phyloP scores from a whole-genome alignment of 2,797 vertebrate species.

The Psittacula echo region DNA sequence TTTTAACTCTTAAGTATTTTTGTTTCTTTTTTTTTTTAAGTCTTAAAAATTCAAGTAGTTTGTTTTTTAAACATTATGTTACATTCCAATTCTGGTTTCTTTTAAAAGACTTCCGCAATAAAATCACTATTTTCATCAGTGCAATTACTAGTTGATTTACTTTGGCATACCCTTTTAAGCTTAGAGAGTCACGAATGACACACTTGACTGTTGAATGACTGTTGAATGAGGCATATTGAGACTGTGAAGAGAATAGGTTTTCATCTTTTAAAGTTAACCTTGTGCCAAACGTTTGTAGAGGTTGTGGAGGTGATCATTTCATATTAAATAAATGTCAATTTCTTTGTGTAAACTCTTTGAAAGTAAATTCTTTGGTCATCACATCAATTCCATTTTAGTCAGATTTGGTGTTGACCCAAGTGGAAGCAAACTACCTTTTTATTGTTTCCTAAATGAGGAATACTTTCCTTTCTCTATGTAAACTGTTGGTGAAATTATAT shows the following conservation, averaged over 20 bases:
- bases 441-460: not conserved
- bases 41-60: constrained; percentile 3
- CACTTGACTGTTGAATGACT: constrained; percentile 33
- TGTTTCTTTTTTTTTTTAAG: not conserved
- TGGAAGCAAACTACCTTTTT: not conserved
- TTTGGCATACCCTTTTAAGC: constrained; percentile 1
- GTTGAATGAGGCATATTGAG: constrained; percentile 9
- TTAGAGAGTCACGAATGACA: not conserved
- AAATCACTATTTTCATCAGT: constrained; percentile 18
- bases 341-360: not conserved
- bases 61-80: constrained; percentile 37
- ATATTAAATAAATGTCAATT: not conserved
- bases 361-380: not conserved
- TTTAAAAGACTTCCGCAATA: not conserved
- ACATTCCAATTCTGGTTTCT: constrained; percentile 27
- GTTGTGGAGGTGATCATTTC: constrained; percentile 2
- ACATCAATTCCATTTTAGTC: constrained; percentile 6
- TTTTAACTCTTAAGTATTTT: not conserved
- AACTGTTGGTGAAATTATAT: not conserved
- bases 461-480: not conserved
- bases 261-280: constrained; percentile 15
- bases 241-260: not conserved
- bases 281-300: not conserved
- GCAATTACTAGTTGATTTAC: constrained; percentile 24
- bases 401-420: not conserved